Percentiles rank a stretch among this genome's conserved stretches.
Evolutionary conservation across 2,888 invertebrate species (phyloP).

Genomic region (Reticulitermes lucifugus): DNA sequence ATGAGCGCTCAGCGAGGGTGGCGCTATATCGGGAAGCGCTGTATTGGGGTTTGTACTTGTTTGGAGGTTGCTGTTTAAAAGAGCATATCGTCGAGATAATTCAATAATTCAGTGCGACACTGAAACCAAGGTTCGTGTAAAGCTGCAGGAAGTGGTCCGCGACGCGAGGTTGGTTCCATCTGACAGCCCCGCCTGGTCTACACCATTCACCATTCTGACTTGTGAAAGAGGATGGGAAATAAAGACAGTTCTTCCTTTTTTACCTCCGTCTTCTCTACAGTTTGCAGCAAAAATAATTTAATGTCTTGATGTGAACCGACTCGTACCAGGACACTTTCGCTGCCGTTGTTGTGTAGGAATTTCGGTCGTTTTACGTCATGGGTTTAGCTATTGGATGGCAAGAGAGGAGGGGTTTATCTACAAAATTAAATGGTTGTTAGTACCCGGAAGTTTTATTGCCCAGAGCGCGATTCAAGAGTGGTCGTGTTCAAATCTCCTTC

Average conservation of each 20-base stretch:
- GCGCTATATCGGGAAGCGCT: too few species aligned
- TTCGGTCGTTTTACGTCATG: conserved; percentile 4
- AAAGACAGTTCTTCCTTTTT: background rate
- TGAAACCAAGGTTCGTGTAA: background rate
- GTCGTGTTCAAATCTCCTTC: too few species aligned
- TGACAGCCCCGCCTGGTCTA: background rate
- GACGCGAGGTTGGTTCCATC: background rate
- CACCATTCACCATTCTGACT: background rate
- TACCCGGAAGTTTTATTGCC: background rate
- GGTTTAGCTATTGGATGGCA: background rate
- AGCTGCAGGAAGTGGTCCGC: conserved; percentile 5
- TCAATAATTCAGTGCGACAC: background rate
- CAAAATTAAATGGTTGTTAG: background rate
- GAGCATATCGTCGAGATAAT: too few species aligned
- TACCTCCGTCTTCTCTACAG: background rate
- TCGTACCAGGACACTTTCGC: background rate
- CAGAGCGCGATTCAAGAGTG: too few species aligned
- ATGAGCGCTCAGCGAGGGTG: too few species aligned
- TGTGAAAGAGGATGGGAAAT: background rate
- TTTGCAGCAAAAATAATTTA: background rate
- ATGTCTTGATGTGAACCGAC: background rate
- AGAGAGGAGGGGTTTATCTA: background rate
- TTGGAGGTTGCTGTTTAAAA: too few species aligned
- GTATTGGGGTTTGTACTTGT: too few species aligned
- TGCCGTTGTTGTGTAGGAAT: background rate